These are phyloP conservation scores for Chaetoderma sp. DNA, from an alignment of 2,888 invertebrate species.

Conservation along the genomic window DNA sequence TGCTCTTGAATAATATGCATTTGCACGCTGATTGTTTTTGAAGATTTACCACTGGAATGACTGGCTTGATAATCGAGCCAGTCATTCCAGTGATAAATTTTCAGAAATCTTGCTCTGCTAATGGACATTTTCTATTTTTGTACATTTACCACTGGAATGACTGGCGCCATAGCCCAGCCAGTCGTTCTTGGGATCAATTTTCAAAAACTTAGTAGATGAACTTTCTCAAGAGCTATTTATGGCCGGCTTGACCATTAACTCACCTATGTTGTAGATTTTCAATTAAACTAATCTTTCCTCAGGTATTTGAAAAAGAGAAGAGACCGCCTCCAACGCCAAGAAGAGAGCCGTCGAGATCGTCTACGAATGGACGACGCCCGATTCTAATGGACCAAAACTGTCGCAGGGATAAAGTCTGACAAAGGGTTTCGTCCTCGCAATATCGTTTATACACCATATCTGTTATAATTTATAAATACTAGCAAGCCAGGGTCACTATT, in stretches of 20 bases:
- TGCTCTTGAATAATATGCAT: too few species aligned
- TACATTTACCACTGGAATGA: too few species aligned
- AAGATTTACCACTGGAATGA: too few species aligned
- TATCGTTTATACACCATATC: too few species aligned
- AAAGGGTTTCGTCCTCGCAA: background rate
- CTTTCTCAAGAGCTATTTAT: background rate
- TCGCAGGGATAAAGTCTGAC: conserved; percentile 3
- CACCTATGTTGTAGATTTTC: background rate
- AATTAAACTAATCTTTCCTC: conserved; percentile 4
- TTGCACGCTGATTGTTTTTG: too few species aligned
- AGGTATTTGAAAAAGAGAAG: conserved; percentile 45
- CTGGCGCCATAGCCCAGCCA: background rate
- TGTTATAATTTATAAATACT: too few species aligned
- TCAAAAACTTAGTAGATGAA: background rate
- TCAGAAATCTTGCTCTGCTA: too few species aligned
- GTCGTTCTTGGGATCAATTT: background rate
- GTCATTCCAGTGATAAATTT: too few species aligned
- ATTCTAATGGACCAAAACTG: background rate
- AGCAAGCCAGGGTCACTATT: too few species aligned
- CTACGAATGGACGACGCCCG: conserved; percentile 1
- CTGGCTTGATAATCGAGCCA: too few species aligned
- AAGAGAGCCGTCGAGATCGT: background rate
- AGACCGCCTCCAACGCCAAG: conserved; percentile 40
- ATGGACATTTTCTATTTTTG: too few species aligned
- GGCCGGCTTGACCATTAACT: too few species aligned